Base-by-base conservation (phyloP, 2,797 vertebrate genomes). In the Chrysocyon brachyurus region DNA sequence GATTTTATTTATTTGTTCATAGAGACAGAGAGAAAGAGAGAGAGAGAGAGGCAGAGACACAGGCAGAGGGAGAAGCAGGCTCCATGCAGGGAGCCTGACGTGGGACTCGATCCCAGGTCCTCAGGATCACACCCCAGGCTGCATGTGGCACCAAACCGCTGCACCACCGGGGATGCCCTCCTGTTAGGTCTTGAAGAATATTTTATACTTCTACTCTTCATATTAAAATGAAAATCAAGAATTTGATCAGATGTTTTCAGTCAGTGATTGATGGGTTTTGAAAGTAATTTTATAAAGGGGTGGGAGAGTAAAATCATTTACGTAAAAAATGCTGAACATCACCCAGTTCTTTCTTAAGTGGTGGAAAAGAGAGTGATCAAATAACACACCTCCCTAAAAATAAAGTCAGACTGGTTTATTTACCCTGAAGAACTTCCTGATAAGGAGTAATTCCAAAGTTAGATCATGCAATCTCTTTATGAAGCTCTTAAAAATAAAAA, bases 151-250 rank as follows among this genome's bases (percentile, higher is more conserved):
- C 40, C 40, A 46, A 46, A 46, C 40, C 7, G 3, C 40, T 46
- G 40, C 40, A 46, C 40, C 40, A 46, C 40, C 40, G 8, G 40
- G 40, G 40, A 6, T 46, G 40, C 40, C 40, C 40, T 46, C 70
- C 68, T 73, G 2, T 49, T 73, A 54, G 4, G 28, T 26, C n/a
- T 68, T 68, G n/a, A 68, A 89, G 2, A 54, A 59, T 3, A 15
- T 63, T 90, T 79, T 72, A 87, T 54, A 46, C 31, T 54, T 94
- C 79, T 79, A 28, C 49, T 40, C n/a, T 91, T 63, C 36, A 7
- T 33, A 90, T 15, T 57, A 90, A 91, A 91, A 91, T 72, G 12
- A 96, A 94, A 85, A 84, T 75, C 31, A 83, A 79, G 28, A 91
- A 91, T 91, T 81, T 85, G 19, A 87, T 63, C 19, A 54, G 52